A percentile compares a stretch with the other conserved stretches of the same genome.
phyloP scores from a whole-genome alignment of 2,888 invertebrate genomes.

The Drosophila prolongata region DNA sequence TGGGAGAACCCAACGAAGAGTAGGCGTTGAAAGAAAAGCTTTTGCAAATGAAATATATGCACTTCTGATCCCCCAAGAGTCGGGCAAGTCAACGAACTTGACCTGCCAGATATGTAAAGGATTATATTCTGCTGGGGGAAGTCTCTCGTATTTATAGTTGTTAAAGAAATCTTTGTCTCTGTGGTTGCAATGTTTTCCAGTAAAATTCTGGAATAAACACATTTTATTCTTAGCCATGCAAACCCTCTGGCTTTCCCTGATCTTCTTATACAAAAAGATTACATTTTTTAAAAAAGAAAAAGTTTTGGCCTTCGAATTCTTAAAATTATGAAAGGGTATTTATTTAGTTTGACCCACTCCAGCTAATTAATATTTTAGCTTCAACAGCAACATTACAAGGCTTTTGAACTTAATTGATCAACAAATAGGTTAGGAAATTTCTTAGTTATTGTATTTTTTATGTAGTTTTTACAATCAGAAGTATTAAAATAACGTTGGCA shows the following conservation, averaged over 20 bases:
- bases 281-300: not conserved
- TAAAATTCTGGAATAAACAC: not conserved
- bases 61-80: slow-evolving; percentile 19
- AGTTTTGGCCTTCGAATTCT: too few species aligned
- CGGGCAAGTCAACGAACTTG: slow-evolving; percentile 38
- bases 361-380: not conserved
- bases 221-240: not conserved
- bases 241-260: not conserved
- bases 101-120: slow-evolving; percentile 19
- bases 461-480: not conserved
- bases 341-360: too few species aligned
- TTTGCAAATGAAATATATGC: slow-evolving; percentile 28
- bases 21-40: slow-evolving; percentile 42
- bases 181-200: not conserved
- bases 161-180: slow-evolving; percentile 8
- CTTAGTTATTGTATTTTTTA: too few species aligned
- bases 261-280: not conserved
- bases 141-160: slow-evolving; percentile 16
- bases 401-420: too few species aligned
- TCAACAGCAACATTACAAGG: too few species aligned
- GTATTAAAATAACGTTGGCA: too few species aligned
- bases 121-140: slow-evolving; percentile 7
- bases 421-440: too few species aligned
- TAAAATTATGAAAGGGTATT: too few species aligned
- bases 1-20: slow-evolving; percentile 14